A percentile compares a stretch with the other conserved stretches of the same genome.
These are phyloP conservation scores for Eupristina koningsbergeri DNA, from an alignment of 1,140 invertebrate species.

Conservation along the genomic window DNA sequence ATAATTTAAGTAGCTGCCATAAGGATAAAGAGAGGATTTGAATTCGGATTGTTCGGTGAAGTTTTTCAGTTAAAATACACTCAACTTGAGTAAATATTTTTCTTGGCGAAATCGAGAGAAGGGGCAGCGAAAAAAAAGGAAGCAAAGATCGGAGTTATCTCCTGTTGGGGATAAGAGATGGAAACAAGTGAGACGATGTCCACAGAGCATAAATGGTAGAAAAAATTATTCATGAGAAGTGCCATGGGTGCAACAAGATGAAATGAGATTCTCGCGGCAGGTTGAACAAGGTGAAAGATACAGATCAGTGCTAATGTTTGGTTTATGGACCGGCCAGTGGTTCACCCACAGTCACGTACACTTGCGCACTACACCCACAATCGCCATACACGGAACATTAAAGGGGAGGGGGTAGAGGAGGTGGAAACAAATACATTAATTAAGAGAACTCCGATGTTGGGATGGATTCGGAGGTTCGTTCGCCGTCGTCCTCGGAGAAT, in stretches of 20 bases:
- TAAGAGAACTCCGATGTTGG: not conserved
- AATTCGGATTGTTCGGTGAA: not conserved
- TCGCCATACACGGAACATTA: conserved; percentile 53
- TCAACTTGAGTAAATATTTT: conserved; percentile 36
- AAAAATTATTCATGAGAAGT: conserved; percentile 66
- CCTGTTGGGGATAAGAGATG: not conserved
- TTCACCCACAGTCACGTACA: conserved; percentile 53
- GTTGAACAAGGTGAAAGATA: conserved; percentile 57
- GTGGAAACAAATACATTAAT: not conserved
- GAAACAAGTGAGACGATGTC: conserved; percentile 7
- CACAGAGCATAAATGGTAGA: conserved; percentile 50
- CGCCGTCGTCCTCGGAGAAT: too few relatives aligned
- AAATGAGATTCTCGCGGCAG: conserved; percentile 59
- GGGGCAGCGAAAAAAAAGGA: not conserved
- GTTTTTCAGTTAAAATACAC: conserved; percentile 33
- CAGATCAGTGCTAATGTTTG: conserved; percentile 61
- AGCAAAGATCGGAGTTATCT: not conserved
- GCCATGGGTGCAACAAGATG: conserved; percentile 61
- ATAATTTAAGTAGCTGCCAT: not conserved
- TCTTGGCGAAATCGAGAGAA: not conserved
- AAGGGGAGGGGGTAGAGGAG: conserved; percentile 20
- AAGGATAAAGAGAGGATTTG: not conserved
- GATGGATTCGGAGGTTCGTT: too few relatives aligned
- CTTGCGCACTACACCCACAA: conserved; percentile 22
- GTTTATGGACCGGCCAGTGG: conserved; percentile 55